Conservation (phyloP, 2,113 vertebrate genomes). For the Pampusana beccarii region DNA sequence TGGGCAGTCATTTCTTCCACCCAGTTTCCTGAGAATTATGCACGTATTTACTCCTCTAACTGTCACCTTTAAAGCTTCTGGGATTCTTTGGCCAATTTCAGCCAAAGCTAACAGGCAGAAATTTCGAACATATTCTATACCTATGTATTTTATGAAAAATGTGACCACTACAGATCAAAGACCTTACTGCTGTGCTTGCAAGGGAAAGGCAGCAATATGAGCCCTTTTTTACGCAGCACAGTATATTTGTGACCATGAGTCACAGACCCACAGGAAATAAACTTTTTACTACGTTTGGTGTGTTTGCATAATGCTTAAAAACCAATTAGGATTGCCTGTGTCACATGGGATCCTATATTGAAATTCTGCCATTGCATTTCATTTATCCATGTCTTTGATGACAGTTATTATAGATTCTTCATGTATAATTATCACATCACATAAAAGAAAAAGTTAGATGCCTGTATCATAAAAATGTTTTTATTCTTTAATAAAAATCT, state of each 20-base stretch:
- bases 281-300: neutral
- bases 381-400: neutral
- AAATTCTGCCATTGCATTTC: neutral
- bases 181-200: neutral
- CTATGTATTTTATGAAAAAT: neutral
- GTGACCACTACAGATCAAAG: neutral
- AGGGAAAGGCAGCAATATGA: neutral
- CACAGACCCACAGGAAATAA: neutral
- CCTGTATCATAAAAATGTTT: neutral
- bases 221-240: neutral
- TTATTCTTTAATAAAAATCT: neutral
- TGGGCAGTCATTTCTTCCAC: neutral
- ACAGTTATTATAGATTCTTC: neutral
- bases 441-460: neutral
- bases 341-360: neutral
- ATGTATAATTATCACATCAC: neutral
- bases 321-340: neutral
- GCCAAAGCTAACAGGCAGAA: neutral
- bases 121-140: neutral
- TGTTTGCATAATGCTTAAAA: neutral
- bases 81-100: conserved; percentile 1
- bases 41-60: neutral
- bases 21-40: neutral
- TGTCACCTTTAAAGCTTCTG: neutral
- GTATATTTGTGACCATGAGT: neutral